Evolutionary conservation across 2,888 invertebrate genomes (phyloP), one percentile per base, ranked within the genome.

Genomic region (Sceliomorpha sp.): DNA sequence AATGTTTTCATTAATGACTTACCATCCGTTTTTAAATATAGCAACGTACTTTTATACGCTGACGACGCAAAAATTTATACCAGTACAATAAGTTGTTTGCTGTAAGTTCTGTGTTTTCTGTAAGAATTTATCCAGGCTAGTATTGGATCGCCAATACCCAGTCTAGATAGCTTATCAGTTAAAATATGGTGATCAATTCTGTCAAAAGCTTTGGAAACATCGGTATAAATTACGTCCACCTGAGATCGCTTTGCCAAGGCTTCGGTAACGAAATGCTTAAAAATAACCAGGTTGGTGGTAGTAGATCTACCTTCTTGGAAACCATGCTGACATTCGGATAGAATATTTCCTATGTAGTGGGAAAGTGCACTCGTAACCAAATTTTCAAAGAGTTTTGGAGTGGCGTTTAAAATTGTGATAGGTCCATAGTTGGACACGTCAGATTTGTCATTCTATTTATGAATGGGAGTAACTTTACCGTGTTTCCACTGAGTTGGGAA

Each of bases 351-450:
- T 4, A 36, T 10, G 10, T 3, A 8, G 4, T 13, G 9, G 2
- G 10, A 5, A 7, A 36, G 13, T 5, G 9, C 2, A 36, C 2
- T 7, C 1, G 12, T 5, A 4, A 36, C 10, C 13, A 36, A 36
- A 4, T 36, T 42, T 26, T 42, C 42, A 20, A 42, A 42, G 1
- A 42, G 24, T 10, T 42, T 42, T 10, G 42, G 39, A 1, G 47
- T 39, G 2, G 27, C 8, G 26, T 31, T 29, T 7, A 45, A 31
- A 20, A 45, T 59, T 7, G 55, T 44, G n/a, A 72, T 64, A 3
- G 60, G 68, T 7, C 68, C n/a, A 36, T 68, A 72, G 14, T 64
- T 69, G 1, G 17, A 1, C 4, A 64, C 42, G 7, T 64, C 32
- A 1, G 58, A 36, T 9, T 8, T 58, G 10, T 14, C 7, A 15